These are phyloP conservation scores for Linnaemya vulpina DNA, from an alignment of 2,888 invertebrate species.

Conservation along the genomic window DNA sequence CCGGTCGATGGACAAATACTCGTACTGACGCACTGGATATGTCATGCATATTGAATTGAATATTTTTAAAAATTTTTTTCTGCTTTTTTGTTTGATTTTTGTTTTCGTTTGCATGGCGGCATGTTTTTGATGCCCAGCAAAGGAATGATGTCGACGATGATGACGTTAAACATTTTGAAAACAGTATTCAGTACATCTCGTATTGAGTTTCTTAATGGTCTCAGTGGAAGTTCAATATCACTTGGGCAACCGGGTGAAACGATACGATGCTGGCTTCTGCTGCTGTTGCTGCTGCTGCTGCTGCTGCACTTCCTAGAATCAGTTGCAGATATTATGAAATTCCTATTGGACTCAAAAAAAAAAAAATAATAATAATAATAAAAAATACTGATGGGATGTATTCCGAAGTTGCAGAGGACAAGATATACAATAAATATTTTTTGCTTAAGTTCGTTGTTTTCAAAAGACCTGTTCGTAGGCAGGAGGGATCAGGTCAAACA, in stretches of 20 bases:
- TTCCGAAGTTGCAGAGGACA: neutral
- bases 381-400: too few relatives aligned
- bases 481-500: neutral
- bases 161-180: slow-evolving; percentile 6
- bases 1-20: slow-evolving; percentile 35
- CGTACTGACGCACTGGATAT: slow-evolving; percentile 28
- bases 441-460: too few relatives aligned
- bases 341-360: too few relatives aligned
- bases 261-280: too few relatives aligned
- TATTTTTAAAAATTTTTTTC: slow-evolving; percentile 20
- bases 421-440: neutral
- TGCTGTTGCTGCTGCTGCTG: too few relatives aligned
- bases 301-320: neutral
- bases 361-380: too few relatives aligned
- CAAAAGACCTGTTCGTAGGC: neutral
- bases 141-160: slow-evolving; percentile 26
- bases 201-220: neutral
- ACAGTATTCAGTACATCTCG: neutral
- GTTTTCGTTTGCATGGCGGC: slow-evolving; percentile 48
- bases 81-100: slow-evolving; percentile 21
- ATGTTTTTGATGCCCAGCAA: slow-evolving; percentile 44
- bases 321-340: neutral
- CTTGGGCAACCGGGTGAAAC: neutral
- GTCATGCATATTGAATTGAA: slow-evolving; percentile 60
- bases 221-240: slow-evolving; percentile 15